Conservation (phyloP, 2,888 invertebrate genomes). For the Oasisia sp. region DNA sequence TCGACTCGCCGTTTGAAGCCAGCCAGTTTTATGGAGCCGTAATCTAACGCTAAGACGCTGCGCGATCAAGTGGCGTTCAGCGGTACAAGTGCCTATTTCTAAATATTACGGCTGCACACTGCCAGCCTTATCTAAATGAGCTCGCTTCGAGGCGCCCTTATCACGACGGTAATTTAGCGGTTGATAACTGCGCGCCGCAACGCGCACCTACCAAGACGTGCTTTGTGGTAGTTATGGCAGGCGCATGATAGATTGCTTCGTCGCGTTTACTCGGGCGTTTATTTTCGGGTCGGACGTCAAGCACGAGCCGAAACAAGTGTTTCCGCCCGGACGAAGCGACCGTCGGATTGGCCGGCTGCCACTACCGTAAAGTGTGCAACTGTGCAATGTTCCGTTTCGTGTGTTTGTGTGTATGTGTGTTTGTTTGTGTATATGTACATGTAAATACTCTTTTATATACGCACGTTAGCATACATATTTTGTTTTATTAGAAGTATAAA, state of each 20-base stretch:
- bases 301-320: conserved; percentile 13
- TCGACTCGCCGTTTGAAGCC: conserved; percentile 10
- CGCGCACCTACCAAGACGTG: not conserved
- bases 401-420: not conserved
- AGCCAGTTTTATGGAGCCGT: not conserved
- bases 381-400: not conserved
- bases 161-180: conserved; percentile 12
- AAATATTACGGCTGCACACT: not conserved
- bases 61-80: not conserved
- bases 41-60: not conserved
- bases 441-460: no score
- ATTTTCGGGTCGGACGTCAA: conserved; percentile 1
- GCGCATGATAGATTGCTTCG: not conserved
- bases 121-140: not conserved
- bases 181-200: not conserved
- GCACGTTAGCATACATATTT: no score
- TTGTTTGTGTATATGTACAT: no score
- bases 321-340: not conserved
- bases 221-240: conserved; percentile 1
- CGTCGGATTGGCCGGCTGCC: not conserved
- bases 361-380: not conserved
- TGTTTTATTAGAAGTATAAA: no score
- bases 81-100: not conserved
- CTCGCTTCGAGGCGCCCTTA: not conserved
- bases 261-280: conserved; percentile 4